Evolutionary conservation across 2,888 invertebrate genomes (phyloP).

Genomic region (Notocelia uddmanniana): DNA sequence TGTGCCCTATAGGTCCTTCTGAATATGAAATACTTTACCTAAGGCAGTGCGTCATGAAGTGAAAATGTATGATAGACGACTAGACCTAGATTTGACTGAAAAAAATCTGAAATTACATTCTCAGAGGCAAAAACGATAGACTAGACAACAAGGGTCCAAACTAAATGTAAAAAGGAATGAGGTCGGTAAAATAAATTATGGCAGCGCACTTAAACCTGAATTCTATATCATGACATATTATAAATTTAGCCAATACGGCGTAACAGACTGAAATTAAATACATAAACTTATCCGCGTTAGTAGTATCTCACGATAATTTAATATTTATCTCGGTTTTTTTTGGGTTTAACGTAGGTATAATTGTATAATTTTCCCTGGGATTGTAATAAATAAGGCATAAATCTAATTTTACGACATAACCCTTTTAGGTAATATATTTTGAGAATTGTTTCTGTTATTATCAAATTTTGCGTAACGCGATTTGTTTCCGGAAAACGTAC

Average conservation of each 20-base stretch:
- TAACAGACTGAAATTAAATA: too few relatives aligned
- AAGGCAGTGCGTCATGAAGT: too few relatives aligned
- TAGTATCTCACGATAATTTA: too few relatives aligned
- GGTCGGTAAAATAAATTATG: neutral
- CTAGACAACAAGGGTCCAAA: neutral
- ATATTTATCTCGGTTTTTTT: too few relatives aligned
- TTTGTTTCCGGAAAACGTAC: constrained; percentile 14
- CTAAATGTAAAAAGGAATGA: neutral
- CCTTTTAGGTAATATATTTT: constrained; percentile 31
- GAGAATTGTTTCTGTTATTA: constrained; percentile 35
- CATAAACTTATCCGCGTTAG: too few relatives aligned
- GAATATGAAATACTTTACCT: too few relatives aligned
- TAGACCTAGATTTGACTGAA: too few relatives aligned
- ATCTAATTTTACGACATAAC: constrained; percentile 21
- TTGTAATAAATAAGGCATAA: constrained; percentile 25
- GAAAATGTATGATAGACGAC: too few relatives aligned
- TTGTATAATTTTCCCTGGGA: constrained; percentile 7
- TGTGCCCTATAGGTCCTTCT: too few relatives aligned
- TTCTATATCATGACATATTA: too few relatives aligned
- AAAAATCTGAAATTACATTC: neutral
- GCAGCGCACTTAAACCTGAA: neutral
- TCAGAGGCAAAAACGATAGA: neutral
- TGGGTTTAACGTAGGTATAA: too few relatives aligned
- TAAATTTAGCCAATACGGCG: too few relatives aligned
- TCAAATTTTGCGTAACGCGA: constrained; percentile 32